phyloP scores from a whole-genome alignment of 2,888 invertebrate genomes.

The Opisthograptis luteolata region DNA sequence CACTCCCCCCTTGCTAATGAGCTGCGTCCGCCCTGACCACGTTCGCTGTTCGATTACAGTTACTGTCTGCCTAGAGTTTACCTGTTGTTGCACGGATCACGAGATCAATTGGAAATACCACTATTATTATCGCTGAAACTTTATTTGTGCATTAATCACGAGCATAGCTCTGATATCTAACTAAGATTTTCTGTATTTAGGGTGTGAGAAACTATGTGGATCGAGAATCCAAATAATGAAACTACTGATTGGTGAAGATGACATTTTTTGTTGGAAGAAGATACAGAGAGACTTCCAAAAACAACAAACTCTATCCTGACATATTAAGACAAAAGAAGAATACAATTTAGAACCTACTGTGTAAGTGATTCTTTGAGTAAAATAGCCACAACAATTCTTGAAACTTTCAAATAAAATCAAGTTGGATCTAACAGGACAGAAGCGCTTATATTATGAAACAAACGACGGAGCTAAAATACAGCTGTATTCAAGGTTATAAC shows the following conservation, averaged over 20 bases:
- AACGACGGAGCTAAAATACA: slow-evolving; percentile 23
- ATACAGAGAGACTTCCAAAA: too few species aligned
- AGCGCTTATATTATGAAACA: background rate
- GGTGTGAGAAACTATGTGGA: too few species aligned
- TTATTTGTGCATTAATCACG: too few species aligned
- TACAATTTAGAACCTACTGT: too few species aligned
- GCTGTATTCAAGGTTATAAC: slow-evolving; percentile 34
- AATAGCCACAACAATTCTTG: background rate
- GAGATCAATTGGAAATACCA: slow-evolving; percentile 10
- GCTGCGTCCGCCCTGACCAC: slow-evolving; percentile 62
- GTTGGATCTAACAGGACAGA: background rate
- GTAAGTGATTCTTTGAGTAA: background rate
- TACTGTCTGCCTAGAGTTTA: slow-evolving; percentile 24
- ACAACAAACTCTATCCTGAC: too few species aligned
- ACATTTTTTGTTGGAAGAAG: too few species aligned
- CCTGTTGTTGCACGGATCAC: slow-evolving; percentile 40
- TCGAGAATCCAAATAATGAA: too few species aligned
- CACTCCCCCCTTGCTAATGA: slow-evolving; percentile 67
- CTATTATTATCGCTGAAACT: too few species aligned
- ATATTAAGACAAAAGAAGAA: too few species aligned
- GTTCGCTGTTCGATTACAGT: slow-evolving; percentile 37
- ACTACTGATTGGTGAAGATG: too few species aligned
- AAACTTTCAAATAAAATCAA: background rate
- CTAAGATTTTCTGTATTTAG: too few species aligned
- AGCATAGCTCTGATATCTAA: too few species aligned